Conservation (phyloP, 2,113 vertebrate genomes). For the Willisornis vidua region DNA sequence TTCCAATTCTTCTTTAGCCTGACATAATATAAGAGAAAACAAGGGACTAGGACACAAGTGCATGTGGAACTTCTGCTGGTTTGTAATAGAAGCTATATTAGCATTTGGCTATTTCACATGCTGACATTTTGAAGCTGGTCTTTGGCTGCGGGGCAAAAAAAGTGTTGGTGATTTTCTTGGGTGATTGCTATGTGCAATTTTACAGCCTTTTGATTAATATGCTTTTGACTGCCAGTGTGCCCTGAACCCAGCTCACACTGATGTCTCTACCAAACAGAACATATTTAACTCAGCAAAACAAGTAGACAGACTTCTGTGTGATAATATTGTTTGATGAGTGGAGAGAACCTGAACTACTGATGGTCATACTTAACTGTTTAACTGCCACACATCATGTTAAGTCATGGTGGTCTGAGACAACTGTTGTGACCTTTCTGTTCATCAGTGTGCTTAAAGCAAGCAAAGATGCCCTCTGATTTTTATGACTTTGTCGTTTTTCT, state of each 20-base stretch:
- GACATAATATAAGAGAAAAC: not conserved
- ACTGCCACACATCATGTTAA: not conserved
- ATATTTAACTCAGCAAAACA: not conserved
- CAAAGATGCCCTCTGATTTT: not conserved
- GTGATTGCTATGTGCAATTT: not conserved
- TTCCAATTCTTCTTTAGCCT: not conserved
- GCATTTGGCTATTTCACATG: not conserved
- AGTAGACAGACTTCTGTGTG: not conserved
- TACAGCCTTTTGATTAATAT: not conserved
- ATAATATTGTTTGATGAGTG: not conserved
- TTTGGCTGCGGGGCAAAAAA: not conserved
- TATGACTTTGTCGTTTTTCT: not conserved
- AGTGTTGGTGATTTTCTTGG: not conserved
- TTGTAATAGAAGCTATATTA: not conserved
- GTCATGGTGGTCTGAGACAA: not conserved
- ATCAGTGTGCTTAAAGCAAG: not conserved
- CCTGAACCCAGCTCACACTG: too few relatives aligned
- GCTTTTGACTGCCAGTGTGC: not conserved
- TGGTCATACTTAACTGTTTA: not conserved
- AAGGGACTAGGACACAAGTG: not conserved
- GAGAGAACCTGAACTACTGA: not conserved
- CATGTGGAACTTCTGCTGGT: not conserved
- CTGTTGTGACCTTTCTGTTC: not conserved
- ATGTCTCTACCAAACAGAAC: not conserved
- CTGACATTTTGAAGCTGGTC: not conserved